phyloP scores from a whole-genome alignment of 2,888 invertebrate genomes.

The Nephrotoma flavescens region DNA sequence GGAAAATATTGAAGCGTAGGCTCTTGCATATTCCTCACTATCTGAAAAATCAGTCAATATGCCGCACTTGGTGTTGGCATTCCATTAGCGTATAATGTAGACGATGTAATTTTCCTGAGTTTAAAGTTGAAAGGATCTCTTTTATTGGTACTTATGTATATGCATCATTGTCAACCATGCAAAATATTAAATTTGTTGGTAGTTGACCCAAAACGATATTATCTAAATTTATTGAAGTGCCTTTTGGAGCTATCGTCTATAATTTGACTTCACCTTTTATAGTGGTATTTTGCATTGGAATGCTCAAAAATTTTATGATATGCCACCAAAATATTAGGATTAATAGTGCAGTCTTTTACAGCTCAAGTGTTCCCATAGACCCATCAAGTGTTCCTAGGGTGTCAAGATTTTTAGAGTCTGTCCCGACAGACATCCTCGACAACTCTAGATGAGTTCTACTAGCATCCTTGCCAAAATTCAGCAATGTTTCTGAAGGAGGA shows the following conservation, averaged over 20 bases:
- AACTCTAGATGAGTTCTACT: not conserved
- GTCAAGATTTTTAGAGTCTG: not conserved
- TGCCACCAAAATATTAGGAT: not conserved
- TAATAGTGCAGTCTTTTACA: not conserved
- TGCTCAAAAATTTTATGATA: no score
- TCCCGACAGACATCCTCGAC: not conserved
- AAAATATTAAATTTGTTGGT: no score
- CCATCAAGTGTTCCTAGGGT: not conserved
- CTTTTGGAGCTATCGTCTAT: not conserved
- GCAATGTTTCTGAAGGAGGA: not conserved
- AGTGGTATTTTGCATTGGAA: no score
- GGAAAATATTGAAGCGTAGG: not conserved
- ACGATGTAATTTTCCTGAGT: no score
- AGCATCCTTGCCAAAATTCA: conserved; percentile 3
- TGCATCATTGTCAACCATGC: no score
- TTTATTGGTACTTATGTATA: no score
- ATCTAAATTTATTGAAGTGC: not conserved
- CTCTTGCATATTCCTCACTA: not conserved
- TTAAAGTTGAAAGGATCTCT: no score
- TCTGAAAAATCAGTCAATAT: not conserved
- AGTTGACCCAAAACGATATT: not conserved
- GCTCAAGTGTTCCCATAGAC: not conserved
- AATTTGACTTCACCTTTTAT: not conserved
- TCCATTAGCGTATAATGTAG: no score
- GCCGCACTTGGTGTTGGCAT: no score